Percentiles rank a stretch among this genome's conserved stretches.
Evolutionary conservation across 2,888 invertebrate species (phyloP).

Genomic region (Apantesis nais): DNA sequence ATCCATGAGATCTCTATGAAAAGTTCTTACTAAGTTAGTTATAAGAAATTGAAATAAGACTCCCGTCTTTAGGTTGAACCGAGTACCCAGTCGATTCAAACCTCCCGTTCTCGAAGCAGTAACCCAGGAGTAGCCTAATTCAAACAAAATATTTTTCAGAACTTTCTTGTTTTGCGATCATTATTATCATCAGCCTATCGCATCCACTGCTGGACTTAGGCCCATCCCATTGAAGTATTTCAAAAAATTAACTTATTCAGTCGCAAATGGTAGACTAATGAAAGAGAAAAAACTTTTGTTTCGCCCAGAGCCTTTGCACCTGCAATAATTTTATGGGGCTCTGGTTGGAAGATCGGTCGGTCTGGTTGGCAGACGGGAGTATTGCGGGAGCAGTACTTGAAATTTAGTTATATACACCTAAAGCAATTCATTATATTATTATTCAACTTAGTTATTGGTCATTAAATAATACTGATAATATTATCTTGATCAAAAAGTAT

Average conservation of each 20-base stretch:
- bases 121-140: not conserved
- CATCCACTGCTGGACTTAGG: no score
- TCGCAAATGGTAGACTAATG: not conserved
- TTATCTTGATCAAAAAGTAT: not conserved
- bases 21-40: no score
- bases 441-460: not conserved
- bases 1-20: no score
- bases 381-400: not conserved
- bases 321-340: no score
- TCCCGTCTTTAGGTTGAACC: not conserved
- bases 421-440: not conserved
- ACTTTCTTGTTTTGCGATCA: not conserved
- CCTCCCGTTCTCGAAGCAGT: no score
- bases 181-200: no score
- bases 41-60: no score
- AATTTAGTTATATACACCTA: not conserved
- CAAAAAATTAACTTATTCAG: not conserved
- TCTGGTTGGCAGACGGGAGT: no score
- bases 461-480: not conserved
- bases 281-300: not conserved
- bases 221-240: no score
- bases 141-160: not conserved
- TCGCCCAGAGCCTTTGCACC: no score
- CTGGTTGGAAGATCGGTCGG: no score
- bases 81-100: not conserved